Conservation (phyloP, 1,140 invertebrate species). For the Acromyrmex heyeri region DNA sequence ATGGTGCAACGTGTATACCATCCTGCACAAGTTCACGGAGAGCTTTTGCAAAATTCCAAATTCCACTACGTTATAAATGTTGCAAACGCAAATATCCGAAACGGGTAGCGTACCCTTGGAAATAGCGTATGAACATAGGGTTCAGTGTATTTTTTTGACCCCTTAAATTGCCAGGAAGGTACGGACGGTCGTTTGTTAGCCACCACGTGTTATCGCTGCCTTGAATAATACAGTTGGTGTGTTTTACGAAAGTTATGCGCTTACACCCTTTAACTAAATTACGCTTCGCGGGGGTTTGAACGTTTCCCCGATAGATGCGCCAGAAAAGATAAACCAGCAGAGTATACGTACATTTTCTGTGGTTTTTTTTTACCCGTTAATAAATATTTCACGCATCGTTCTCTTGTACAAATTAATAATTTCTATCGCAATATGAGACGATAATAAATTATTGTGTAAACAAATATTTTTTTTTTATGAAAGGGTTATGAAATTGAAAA, state of each 20-base stretch:
- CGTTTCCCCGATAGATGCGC: slow-evolving; percentile 55
- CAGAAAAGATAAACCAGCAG: slow-evolving; percentile 39
- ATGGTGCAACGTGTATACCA: neutral
- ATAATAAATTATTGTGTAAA: neutral
- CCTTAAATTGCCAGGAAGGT: slow-evolving; percentile 73
- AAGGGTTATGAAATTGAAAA: slow-evolving; percentile 8
- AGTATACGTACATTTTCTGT: slow-evolving; percentile 15
- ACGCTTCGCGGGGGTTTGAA: slow-evolving; percentile 55
- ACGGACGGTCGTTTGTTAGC: slow-evolving; percentile 64
- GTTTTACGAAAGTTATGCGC: slow-evolving; percentile 62
- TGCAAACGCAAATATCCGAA: slow-evolving; percentile 54
- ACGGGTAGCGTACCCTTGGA: slow-evolving; percentile 28
- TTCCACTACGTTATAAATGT: slow-evolving; percentile 49
- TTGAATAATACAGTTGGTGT: slow-evolving; percentile 71
- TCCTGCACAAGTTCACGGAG: neutral
- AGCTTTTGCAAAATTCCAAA: slow-evolving; percentile 52
- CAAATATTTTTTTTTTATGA: neutral
- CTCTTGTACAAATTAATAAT: slow-evolving; percentile 6
- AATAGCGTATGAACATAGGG: slow-evolving; percentile 56
- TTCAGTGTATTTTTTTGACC: slow-evolving; percentile 69
- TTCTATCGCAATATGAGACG: neutral
- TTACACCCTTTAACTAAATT: slow-evolving; percentile 65
- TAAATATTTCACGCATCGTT: slow-evolving; percentile 56
- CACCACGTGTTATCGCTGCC: slow-evolving; percentile 61
- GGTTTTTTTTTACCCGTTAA: slow-evolving; percentile 23